These are phyloP conservation scores for Scrobipalpa costella DNA, from an alignment of 2,888 invertebrate genomes.

Conservation along the genomic window DNA sequence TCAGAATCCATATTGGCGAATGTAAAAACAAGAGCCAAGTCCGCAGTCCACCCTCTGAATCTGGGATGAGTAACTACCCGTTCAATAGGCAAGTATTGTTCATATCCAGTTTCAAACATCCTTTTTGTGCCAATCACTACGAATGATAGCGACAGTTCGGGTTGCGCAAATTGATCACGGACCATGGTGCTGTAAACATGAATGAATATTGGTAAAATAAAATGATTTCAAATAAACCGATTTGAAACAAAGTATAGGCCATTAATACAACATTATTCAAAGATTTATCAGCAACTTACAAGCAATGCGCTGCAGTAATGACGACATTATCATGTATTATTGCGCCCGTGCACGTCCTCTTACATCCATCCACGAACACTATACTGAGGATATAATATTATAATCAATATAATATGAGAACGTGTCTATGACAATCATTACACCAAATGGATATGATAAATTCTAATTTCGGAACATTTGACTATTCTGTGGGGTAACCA, in stretches of 20 bases:
- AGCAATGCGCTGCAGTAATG: slow-evolving; percentile 64
- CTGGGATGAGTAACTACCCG: slow-evolving; percentile 55
- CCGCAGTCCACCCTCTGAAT: slow-evolving; percentile 52
- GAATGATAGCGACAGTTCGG: slow-evolving; percentile 60
- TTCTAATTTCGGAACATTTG: too few relatives aligned
- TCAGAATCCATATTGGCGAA: slow-evolving; percentile 60
- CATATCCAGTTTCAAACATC: slow-evolving; percentile 60
- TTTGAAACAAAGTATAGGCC: too few relatives aligned
- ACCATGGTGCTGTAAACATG: slow-evolving; percentile 32
- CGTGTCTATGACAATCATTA: too few relatives aligned
- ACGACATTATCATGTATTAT: slow-evolving; percentile 62
- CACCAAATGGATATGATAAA: too few relatives aligned
- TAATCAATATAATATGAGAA: neutral
- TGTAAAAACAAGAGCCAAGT: slow-evolving; percentile 57
- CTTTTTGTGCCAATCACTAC: slow-evolving; percentile 59
- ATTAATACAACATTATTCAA: too few relatives aligned
- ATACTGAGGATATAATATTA: slow-evolving; percentile 48
- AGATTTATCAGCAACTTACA: slow-evolving; percentile 48
- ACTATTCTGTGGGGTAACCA: too few relatives aligned
- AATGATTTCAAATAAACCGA: too few relatives aligned
- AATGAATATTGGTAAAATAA: neutral
- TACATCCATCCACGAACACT: slow-evolving; percentile 50
- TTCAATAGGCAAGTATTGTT: slow-evolving; percentile 65
- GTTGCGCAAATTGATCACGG: slow-evolving; percentile 31
- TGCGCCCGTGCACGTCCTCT: slow-evolving; percentile 57